Percentiles rank a stretch among this genome's conserved stretches.
These are phyloP conservation scores for Taphrorychus bicolor DNA, from an alignment of 2,888 invertebrate genomes.

Conservation along the genomic window DNA sequence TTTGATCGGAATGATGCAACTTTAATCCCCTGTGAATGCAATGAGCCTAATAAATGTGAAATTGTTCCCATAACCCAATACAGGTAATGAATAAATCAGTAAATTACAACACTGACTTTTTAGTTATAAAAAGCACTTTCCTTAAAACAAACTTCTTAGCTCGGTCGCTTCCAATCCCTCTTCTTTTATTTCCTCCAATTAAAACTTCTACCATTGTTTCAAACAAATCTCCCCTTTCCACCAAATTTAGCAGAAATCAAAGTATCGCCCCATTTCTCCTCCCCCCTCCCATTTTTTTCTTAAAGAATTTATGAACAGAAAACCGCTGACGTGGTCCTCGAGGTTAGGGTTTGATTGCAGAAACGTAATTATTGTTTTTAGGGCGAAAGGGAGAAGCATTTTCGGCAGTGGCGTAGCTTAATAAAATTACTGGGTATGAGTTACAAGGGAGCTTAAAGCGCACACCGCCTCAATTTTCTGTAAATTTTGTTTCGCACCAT, in stretches of 20 bases:
- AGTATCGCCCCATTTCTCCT: background rate
- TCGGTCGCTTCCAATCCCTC: no score
- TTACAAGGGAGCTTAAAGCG: background rate
- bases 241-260: background rate
- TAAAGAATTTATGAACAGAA: background rate
- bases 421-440: background rate
- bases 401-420: background rate
- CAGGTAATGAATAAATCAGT: no score
- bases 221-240: background rate
- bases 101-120: no score
- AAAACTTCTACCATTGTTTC: background rate
- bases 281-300: background rate
- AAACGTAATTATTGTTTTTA: background rate
- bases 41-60: no score
- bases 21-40: no score
- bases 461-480: constrained; percentile 5
- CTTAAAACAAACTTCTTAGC: no score
- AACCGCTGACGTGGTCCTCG: background rate
- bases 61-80: no score
- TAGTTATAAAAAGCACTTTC: no score
- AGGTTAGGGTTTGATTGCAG: background rate
- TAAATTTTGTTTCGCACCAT: constrained; percentile 32
- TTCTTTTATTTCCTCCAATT: background rate
- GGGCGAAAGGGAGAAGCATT: no score
- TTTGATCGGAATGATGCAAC: no score